These are phyloP conservation scores for Diprion similis DNA, from an alignment of 1,140 invertebrate species.

Conservation along the genomic window DNA sequence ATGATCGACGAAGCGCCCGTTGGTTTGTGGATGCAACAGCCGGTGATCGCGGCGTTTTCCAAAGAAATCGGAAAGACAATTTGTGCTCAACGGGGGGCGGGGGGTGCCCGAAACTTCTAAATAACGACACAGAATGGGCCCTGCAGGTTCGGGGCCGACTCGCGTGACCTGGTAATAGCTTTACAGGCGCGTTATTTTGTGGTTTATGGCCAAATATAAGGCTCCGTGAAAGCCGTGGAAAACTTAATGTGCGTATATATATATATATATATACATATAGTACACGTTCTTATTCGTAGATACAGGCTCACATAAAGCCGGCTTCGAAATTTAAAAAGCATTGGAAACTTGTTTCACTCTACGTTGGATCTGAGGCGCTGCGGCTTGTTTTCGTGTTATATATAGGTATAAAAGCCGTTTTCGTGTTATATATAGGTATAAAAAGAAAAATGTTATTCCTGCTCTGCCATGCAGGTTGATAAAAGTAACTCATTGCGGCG, in stretches of 20 bases:
- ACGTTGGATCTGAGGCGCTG: too few relatives aligned
- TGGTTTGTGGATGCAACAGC: not conserved
- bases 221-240: not conserved
- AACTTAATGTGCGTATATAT: not conserved
- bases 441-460: too few relatives aligned
- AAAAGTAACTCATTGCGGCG: too few relatives aligned
- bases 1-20: not conserved
- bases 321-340: too few relatives aligned
- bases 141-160: not conserved
- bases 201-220: conserved; percentile 3
- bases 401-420: too few relatives aligned
- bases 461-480: too few relatives aligned
- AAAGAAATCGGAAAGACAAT: conserved; percentile 1
- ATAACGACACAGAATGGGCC: not conserved
- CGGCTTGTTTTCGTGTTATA: too few relatives aligned
- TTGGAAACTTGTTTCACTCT: too few relatives aligned
- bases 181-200: conserved; percentile 3
- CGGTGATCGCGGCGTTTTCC: not conserved
- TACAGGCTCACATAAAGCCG: too few relatives aligned
- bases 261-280: too few relatives aligned
- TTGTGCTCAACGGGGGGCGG: not conserved
- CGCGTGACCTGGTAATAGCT: not conserved
- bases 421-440: too few relatives aligned
- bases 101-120: not conserved
- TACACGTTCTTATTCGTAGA: too few relatives aligned